These are phyloP conservation scores for Margaritifera margaritifera DNA, from an alignment of 2,888 invertebrate genomes.

Conservation along the genomic window DNA sequence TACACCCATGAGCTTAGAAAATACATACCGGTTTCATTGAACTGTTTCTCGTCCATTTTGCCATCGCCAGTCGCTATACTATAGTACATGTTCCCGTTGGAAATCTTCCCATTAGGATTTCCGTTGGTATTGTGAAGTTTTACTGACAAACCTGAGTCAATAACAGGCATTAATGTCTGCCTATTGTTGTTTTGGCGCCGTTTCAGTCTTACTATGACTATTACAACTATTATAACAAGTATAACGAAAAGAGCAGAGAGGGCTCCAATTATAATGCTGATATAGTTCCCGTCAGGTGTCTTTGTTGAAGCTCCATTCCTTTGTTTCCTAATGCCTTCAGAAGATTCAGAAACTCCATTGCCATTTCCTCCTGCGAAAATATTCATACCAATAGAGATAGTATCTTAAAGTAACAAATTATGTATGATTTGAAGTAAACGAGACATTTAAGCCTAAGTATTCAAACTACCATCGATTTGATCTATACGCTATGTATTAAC, in stretches of 20 bases:
- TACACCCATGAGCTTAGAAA: too few relatives aligned
- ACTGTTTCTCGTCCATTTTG: slow-evolving; percentile 55
- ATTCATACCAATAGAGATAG: neutral
- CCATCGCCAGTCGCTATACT: slow-evolving; percentile 71
- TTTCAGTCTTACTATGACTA: slow-evolving; percentile 76
- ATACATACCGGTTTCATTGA: too few relatives aligned
- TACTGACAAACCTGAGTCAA: slow-evolving; percentile 76
- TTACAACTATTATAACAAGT: slow-evolving; percentile 82
- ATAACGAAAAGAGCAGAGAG: slow-evolving; percentile 80
- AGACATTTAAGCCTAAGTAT: too few relatives aligned
- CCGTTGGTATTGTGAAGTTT: slow-evolving; percentile 78
- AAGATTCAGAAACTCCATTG: neutral
- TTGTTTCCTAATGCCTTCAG: slow-evolving; percentile 2
- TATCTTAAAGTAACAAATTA: too few relatives aligned
- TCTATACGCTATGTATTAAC: too few relatives aligned
- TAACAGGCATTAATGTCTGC: slow-evolving; percentile 59
- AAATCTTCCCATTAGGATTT: slow-evolving; percentile 65
- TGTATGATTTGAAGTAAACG: too few relatives aligned
- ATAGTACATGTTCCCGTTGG: slow-evolving; percentile 73
- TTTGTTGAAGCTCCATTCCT: neutral
- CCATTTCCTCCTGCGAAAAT: slow-evolving; percentile 2
- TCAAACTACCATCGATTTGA: too few relatives aligned
- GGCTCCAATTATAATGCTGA: slow-evolving; percentile 72
- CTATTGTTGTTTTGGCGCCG: slow-evolving; percentile 62
- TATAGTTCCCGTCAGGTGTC: slow-evolving; percentile 52